Base-by-base conservation (phyloP, 2,888 invertebrate species). In the Protonemura montana region DNA sequence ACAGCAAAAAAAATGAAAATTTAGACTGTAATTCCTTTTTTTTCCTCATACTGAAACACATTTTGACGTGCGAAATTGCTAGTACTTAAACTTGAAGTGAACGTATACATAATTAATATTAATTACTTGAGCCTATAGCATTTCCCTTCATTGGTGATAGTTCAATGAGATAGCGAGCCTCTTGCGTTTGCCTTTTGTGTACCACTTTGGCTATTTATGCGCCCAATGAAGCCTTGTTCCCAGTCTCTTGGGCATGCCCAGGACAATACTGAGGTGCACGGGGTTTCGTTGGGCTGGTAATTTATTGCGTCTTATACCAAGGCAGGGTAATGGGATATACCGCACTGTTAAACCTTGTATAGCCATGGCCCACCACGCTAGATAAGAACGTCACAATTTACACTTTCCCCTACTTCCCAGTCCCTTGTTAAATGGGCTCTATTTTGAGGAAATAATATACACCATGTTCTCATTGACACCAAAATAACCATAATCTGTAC, bases 371-470 rank as follows among this genome's bases (percentile, higher is more conserved):
- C 59, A 59, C 59, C 59, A 21, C 59, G 59, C 59, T 59, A 59
- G 59, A 59, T 59, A 59, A 59, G 59, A 59, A 59, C 59, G 59
- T 59, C 59, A 59, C 59, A 59, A 59, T 59, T 59, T 59, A 59
- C 59, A 59, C 59, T 3, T 59, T 16, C 16, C 13, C 59, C 59
- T 21, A 10, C 59, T 21, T 21, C 59, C 59, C 59, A 10, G 2
- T 2, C 59, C 59, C 59, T 21, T 21, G 35, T 35, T 59, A 59
- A 59, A 59, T 59, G 59, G 59, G 59, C 21, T 59, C 1, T 21
- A 21, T 59, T 59, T 59, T 59, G 59, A 59, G 59, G 59, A 59
- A 59, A 21, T 59, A 59, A 21, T 59, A 59, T 21, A 59, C 59
- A 10, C 16, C 21, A 35, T 10, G 3, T 13, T 3, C 59, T 2